Base-by-base conservation (phyloP, 2,113 vertebrate genomes). In the Gorsachius goisagi region DNA sequence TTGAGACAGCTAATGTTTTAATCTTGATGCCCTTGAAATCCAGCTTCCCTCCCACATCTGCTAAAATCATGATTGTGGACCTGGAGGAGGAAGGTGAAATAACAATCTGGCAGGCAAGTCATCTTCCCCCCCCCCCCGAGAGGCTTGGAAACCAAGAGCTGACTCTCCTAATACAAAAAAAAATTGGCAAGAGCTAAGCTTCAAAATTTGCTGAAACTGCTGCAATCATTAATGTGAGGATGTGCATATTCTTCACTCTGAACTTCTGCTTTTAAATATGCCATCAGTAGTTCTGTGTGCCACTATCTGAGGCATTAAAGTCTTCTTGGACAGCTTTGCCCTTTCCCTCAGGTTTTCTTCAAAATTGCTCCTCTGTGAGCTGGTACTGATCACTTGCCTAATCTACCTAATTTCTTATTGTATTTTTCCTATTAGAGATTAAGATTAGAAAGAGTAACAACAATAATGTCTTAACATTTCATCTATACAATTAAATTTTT, bases 261-360 rank as follows among this genome's bases (percentile, higher is more conserved):
- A 69, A 67, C 14, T 84, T 86, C 35, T 82, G 44, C 30, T 79
- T 85, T 71, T 60, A 52, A 59, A 78, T 49, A 82, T 15, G 7
- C 24, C 1, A 0, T n/a, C 0, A 0, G 44, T 39, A 75, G 30
- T 45, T 74, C 24, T 28, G 37, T 35, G 20, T 56, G 16, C 33
- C 18, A 68, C 41, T 71, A 3, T 9, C n/a, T 8, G 7, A 68
- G 33, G 15, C 49, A 45, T 33, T 59, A 11, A 77, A 89, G 20
- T 75, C 11, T 39, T 74, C 64, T 72, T 37, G 52, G 12, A 53
- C 30, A 27, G 18, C 35, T 86, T 85, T 62, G 35, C 45, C 52
- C 18, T 86, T 73, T 69, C 8, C 27, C n/a, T 49, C 18, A 17
- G 0, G 3, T 75, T 33, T 80, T 49, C 45, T 87, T 66, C 66